A percentile compares a stretch with the other conserved stretches of the same genome.
Evolutionary conservation across 35 echinoderm and acorn worm species (phyloP).

Genomic region (Antedon bifida): DNA sequence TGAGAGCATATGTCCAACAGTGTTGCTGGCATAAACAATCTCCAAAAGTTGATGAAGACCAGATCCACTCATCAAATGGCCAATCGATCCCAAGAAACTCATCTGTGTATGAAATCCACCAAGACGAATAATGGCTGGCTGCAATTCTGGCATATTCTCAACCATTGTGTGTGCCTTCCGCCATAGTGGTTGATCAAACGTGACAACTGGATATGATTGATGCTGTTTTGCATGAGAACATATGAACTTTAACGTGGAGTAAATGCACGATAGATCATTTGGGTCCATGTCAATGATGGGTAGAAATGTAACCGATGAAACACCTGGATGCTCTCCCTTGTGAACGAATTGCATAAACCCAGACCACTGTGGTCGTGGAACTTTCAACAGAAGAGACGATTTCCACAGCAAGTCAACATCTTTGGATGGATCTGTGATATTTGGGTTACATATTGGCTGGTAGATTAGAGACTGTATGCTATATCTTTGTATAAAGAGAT

Average conservation of each 20-base stretch:
- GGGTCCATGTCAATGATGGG: too few species aligned
- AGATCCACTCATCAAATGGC: slow-evolving; percentile 38
- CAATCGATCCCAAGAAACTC: slow-evolving; percentile 47
- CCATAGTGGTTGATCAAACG: slow-evolving; percentile 48
- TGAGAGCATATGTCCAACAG: slow-evolving; percentile 29
- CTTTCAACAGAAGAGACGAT: not conserved
- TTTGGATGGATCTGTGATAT: too few species aligned
- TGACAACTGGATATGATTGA: slow-evolving; percentile 24
- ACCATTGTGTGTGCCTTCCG: slow-evolving; percentile 35
- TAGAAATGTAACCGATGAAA: slow-evolving; percentile 31
- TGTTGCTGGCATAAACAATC: slow-evolving; percentile 33
- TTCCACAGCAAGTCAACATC: slow-evolving; percentile 34
- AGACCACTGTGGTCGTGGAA: slow-evolving; percentile 26
- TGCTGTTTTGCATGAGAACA: slow-evolving; percentile 11
- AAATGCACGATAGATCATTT: slow-evolving; percentile 43
- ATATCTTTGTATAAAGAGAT: too few species aligned
- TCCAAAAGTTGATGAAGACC: slow-evolving; percentile 29
- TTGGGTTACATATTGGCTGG: too few species aligned
- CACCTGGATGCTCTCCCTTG: slow-evolving; percentile 22
- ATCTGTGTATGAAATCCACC: slow-evolving; percentile 52
- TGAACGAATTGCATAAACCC: slow-evolving; percentile 34
- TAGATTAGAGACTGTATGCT: too few species aligned
- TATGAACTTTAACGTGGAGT: slow-evolving; percentile 38
- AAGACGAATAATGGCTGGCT: slow-evolving; percentile 4
- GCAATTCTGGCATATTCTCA: not conserved